These are phyloP conservation scores for Drosophila cyrtoloma DNA, from an alignment of 2,888 invertebrate genomes.

Conservation along the genomic window DNA sequence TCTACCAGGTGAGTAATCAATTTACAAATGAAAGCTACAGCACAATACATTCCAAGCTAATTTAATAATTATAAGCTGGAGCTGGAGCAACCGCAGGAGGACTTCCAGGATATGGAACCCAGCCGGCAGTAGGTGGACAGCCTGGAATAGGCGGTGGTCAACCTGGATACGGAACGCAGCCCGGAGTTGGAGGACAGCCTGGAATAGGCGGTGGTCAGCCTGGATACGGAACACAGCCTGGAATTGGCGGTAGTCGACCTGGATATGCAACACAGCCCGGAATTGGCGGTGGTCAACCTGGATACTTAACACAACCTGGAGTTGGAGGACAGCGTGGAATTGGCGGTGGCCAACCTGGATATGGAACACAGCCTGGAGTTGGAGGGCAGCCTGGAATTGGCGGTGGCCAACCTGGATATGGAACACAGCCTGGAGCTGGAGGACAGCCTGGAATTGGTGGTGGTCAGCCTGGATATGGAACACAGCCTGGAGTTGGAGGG, in stretches of 20 bases:
- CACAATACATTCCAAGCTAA: background rate
- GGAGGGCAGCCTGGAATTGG: background rate
- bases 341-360: too few species aligned
- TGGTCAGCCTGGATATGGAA: conserved; percentile 33
- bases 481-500: conserved; percentile 18
- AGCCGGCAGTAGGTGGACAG: conserved; percentile 17
- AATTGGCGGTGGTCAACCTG: conserved; percentile 18
- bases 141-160: conserved; percentile 1
- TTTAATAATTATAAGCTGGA: conserved; percentile 1
- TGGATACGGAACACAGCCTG: background rate
- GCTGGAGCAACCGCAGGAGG: conserved; percentile 7
- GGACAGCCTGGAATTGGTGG: background rate
- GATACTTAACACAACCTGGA: too few species aligned
- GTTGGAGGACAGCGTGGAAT: background rate
- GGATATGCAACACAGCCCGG: background rate
- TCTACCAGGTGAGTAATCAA: conserved; percentile 49
- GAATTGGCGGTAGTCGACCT: conserved; percentile 13
- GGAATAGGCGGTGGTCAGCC: conserved; percentile 20
- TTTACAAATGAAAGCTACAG: background rate
- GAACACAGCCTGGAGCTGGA: too few species aligned
- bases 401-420: too few species aligned
- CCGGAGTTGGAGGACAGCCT: conserved; percentile 17
- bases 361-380: background rate
- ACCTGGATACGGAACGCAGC: conserved; percentile 23
- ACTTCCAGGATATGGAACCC: conserved; percentile 6